Conservation (phyloP, 1,140 invertebrate genomes). For the Brachionus koreanus region DNA sequence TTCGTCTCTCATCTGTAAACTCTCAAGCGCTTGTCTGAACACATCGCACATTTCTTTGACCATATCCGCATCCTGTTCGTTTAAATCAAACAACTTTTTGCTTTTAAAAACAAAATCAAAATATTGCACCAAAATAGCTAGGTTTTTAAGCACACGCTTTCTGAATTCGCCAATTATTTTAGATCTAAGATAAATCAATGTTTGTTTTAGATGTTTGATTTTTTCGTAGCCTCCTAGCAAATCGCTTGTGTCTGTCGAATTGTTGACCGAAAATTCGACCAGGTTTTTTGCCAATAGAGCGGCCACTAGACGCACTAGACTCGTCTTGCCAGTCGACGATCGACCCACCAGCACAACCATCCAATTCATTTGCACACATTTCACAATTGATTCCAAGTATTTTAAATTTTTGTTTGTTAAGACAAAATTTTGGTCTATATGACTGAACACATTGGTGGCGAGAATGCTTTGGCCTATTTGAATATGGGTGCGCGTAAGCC, state of each 20-base stretch:
- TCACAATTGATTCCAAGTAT: slow-evolving; percentile 69
- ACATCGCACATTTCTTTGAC: neutral
- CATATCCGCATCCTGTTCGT: neutral
- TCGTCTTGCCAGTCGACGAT: slow-evolving; percentile 75
- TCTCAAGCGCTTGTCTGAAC: neutral
- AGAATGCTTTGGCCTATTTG: slow-evolving; percentile 26
- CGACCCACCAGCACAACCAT: slow-evolving; percentile 80
- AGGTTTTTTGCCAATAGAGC: slow-evolving; percentile 49
- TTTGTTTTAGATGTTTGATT: slow-evolving; percentile 60
- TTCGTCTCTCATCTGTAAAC: neutral
- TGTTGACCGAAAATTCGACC: slow-evolving; percentile 36
- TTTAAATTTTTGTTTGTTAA: slow-evolving; percentile 51
- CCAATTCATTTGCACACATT: slow-evolving; percentile 84
- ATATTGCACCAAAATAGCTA: neutral
- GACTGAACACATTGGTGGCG: neutral
- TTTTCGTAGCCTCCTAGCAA: slow-evolving; percentile 93
- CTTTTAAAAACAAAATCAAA: neutral
- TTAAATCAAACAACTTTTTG: neutral
- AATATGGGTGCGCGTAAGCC: slow-evolving; percentile 57
- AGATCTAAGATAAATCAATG: neutral
- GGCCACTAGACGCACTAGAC: slow-evolving; percentile 72
- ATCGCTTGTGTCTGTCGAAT: slow-evolving; percentile 86
- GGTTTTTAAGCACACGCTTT: neutral
- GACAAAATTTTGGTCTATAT: neutral
- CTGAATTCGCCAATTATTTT: neutral